Evolutionary conservation across 2,888 invertebrate genomes (phyloP).

Genomic region (Drosophila antonietae): DNA sequence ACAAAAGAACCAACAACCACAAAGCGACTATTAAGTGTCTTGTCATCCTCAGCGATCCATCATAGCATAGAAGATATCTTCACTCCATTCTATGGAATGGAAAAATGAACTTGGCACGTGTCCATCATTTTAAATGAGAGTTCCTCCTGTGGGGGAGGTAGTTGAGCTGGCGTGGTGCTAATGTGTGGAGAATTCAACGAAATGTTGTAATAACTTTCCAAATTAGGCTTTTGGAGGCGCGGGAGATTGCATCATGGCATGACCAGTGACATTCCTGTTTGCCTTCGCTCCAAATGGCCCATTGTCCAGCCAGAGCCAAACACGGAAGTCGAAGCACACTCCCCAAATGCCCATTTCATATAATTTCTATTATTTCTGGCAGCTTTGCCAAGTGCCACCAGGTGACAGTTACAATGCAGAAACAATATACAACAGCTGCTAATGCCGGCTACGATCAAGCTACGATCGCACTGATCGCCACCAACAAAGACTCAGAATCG

Average conservation of each 20-base stretch:
- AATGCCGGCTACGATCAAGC: constrained; percentile 38
- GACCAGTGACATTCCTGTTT: constrained; percentile 35
- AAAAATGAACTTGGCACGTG: constrained; percentile 74
- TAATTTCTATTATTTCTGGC: constrained; percentile 78
- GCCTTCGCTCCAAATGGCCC: constrained; percentile 58
- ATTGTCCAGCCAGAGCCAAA: constrained; percentile 64
- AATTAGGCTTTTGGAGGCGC: constrained; percentile 58
- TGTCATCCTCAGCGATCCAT: constrained; percentile 76
- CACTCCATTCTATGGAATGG: constrained; percentile 20
- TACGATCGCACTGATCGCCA: constrained; percentile 52
- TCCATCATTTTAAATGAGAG: constrained; percentile 61
- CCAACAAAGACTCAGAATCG: constrained; percentile 25
- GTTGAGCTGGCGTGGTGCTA: constrained; percentile 52
- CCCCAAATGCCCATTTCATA: constrained; percentile 77
- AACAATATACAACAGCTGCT: constrained; percentile 72
- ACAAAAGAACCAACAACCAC: constrained; percentile 40
- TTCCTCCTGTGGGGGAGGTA: constrained; percentile 46
- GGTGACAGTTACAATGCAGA: constrained; percentile 77
- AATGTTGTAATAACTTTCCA: constrained; percentile 66
- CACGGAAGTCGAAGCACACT: constrained; percentile 74
- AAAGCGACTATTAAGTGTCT: constrained; percentile 71
- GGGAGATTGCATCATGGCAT: constrained; percentile 51
- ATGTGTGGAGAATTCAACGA: constrained; percentile 42
- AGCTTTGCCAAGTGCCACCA: constrained; percentile 72
- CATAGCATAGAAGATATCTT: constrained; percentile 62